Conservation (phyloP, 2,113 vertebrate genomes). For the Cheilinus undulatus region DNA sequence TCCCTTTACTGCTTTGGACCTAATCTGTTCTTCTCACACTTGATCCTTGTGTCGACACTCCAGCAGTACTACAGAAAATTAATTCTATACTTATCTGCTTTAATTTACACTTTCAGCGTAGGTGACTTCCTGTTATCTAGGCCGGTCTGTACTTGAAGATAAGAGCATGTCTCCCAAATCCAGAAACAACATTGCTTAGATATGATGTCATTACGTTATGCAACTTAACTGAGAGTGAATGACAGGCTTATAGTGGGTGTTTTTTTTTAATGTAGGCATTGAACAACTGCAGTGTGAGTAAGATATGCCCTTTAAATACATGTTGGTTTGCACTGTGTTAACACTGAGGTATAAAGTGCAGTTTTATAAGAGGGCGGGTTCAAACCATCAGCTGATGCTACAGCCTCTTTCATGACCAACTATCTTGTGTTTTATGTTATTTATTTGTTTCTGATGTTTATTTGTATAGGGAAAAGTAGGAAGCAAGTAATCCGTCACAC, state of each 20-base stretch:
- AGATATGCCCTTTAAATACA: not conserved
- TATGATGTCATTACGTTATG: slow-evolving; percentile 41
- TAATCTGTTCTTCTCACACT: not conserved
- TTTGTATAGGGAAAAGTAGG: no score
- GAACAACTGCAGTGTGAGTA: not conserved
- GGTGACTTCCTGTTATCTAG: slow-evolving; percentile 2
- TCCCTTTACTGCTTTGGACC: slow-evolving; percentile 49
- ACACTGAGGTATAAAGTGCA: not conserved
- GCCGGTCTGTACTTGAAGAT: slow-evolving; percentile 2
- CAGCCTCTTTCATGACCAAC: no score
- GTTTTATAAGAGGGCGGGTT: no score
- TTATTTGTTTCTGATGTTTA: no score
- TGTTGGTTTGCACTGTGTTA: slow-evolving; percentile 3
- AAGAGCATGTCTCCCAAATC: slow-evolving; percentile 20
- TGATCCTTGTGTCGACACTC: not conserved
- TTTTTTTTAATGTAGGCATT: not conserved
- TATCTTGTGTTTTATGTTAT: no score
- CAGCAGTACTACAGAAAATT: not conserved
- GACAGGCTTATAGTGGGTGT: slow-evolving; percentile 1
- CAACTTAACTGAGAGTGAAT: slow-evolving; percentile 24
- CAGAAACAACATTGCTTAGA: slow-evolving; percentile 26
- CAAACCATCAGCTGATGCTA: no score
- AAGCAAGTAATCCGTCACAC: no score
- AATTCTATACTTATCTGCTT: not conserved
- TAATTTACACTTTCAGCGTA: not conserved